These are phyloP conservation scores for Brachionus manjavacas DNA, from an alignment of 1,140 invertebrate genomes.

Conservation along the genomic window DNA sequence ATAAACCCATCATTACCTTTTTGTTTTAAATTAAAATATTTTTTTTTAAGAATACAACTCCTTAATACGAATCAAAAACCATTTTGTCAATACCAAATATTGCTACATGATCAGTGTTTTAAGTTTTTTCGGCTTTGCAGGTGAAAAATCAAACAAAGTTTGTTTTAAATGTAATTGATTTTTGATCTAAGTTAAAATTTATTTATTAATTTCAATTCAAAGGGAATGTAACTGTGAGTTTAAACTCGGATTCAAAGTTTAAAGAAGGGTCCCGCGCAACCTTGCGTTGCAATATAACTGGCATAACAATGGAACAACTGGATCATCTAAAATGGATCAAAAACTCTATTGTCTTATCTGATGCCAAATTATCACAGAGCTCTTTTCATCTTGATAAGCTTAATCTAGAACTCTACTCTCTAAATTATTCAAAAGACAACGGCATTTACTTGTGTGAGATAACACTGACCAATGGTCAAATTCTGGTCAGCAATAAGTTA, in stretches of 20 bases:
- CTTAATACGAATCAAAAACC: not conserved
- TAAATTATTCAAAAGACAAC: slow-evolving; percentile 6
- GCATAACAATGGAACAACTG: not conserved
- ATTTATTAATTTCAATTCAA: not conserved
- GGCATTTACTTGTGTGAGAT: not conserved
- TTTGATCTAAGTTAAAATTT: not conserved
- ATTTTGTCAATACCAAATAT: slow-evolving; percentile 42
- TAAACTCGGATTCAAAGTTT: not conserved
- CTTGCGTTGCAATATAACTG: not conserved
- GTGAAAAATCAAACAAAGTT: slow-evolving; percentile 34
- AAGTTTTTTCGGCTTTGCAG: not conserved
- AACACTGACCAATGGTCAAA: slow-evolving; percentile 1
- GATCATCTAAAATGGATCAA: not conserved
- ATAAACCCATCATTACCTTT: not conserved
- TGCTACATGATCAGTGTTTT: slow-evolving; percentile 38
- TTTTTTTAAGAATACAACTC: slow-evolving; percentile 3
- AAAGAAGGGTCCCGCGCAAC: not conserved
- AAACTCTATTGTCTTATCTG: not conserved
- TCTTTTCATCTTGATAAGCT: not conserved
- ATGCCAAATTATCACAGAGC: not conserved
- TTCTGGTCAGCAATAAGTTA: not conserved
- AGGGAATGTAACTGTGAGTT: slow-evolving; percentile 26
- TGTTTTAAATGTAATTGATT: slow-evolving; percentile 29
- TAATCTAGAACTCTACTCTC: not conserved
- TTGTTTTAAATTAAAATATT: not conserved